Conservation (phyloP, 2,888 invertebrate species). For the Chorisops tibialis region DNA sequence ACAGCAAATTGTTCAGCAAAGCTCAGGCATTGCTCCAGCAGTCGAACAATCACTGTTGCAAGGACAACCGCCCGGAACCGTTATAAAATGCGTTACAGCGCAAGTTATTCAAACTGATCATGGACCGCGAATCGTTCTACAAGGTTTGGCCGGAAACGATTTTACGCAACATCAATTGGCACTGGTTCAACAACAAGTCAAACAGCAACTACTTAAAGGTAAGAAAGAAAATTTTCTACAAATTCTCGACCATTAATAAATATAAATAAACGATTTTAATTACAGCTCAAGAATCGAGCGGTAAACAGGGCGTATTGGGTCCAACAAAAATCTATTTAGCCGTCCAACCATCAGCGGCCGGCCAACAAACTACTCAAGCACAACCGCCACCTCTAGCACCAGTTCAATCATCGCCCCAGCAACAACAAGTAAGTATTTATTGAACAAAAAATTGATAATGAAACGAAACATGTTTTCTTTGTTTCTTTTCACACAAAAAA, state of each 20-base stretch:
- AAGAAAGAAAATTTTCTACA: conserved; percentile 34
- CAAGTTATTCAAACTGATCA: conserved; percentile 82
- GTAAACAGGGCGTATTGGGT: conserved; percentile 79
- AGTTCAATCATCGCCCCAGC: conserved; percentile 51
- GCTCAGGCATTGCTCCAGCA: conserved; percentile 37
- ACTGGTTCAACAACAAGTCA: conserved; percentile 83
- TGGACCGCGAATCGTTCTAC: conserved; percentile 81
- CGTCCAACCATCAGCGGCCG: conserved; percentile 65
- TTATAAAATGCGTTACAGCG: conserved; percentile 83
- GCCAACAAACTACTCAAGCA: conserved; percentile 46
- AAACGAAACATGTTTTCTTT: not conserved
- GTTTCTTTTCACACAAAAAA: not conserved
- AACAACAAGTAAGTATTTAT: conserved; percentile 53
- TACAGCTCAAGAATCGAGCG: conserved; percentile 79
- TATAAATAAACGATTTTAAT: not conserved
- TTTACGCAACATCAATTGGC: conserved; percentile 78
- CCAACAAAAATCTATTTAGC: conserved; percentile 84
- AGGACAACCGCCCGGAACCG: conserved; percentile 80
- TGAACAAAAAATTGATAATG: conserved; percentile 27
- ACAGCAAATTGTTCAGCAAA: conserved; percentile 37
- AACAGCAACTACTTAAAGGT: conserved; percentile 85
- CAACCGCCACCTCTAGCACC: conserved; percentile 57
- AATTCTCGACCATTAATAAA: not conserved
- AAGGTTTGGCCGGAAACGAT: conserved; percentile 79
- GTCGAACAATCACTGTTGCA: conserved; percentile 71